Evolutionary conservation across 2,797 vertebrate species (phyloP).

Genomic region (Pyrocephalus nanus): DNA sequence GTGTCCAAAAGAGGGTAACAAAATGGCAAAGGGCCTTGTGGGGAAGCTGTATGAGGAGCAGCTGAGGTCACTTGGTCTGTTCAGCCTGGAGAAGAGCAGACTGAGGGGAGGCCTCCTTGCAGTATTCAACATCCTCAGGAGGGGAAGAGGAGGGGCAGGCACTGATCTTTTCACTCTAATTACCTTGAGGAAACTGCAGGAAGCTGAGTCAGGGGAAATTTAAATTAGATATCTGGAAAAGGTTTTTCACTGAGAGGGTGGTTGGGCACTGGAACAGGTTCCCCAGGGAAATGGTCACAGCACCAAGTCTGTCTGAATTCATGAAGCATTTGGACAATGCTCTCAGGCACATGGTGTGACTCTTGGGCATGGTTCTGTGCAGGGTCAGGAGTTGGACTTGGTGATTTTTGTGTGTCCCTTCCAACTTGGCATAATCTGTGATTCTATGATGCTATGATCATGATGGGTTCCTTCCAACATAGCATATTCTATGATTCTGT

Average conservation of each 20-base stretch:
- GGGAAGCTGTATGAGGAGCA: neutral
- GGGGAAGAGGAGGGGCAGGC: neutral
- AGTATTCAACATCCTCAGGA: neutral
- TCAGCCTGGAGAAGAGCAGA: neutral
- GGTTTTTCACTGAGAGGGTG: neutral
- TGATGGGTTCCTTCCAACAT: neutral
- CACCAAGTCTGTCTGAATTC: neutral
- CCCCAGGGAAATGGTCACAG: neutral
- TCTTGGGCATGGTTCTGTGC: neutral
- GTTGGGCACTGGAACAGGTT: neutral
- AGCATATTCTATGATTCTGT: neutral
- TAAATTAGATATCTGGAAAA: neutral
- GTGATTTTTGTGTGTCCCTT: neutral
- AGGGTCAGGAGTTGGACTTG: neutral
- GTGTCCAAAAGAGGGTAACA: neutral
- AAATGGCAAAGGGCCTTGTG: neutral
- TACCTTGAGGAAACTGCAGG: neutral
- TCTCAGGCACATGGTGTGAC: neutral
- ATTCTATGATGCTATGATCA: neutral
- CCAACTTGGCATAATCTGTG: neutral
- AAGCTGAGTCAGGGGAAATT: neutral
- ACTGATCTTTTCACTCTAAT: rapidly evolving
- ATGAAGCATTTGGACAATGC: neutral
- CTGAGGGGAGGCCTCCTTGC: neutral
- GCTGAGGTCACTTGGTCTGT: neutral